Conservation (phyloP, 1,140 invertebrate species). For the Drosophila nikananu region DNA sequence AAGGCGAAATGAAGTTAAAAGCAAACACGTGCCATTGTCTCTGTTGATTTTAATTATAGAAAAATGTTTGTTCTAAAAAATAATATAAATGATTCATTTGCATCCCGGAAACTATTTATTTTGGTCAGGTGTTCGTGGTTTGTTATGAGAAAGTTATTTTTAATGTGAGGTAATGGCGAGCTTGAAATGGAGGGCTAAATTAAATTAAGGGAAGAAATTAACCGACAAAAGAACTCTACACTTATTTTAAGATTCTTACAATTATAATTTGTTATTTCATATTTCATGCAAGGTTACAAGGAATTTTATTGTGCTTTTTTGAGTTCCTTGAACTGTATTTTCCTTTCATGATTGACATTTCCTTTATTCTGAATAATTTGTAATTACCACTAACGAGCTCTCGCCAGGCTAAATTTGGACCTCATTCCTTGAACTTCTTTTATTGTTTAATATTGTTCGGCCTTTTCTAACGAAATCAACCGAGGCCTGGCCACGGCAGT, state of each 20-base stretch:
- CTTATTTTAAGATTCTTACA: background rate
- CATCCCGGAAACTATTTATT: conserved; percentile 2
- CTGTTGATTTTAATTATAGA: conserved; percentile 56
- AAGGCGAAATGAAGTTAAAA: conserved; percentile 45
- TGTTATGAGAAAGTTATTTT: background rate
- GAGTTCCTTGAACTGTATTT: background rate
- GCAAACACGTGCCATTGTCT: conserved; percentile 38
- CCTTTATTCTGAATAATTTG: background rate
- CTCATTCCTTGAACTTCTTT: background rate
- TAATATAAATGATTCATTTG: conserved; percentile 13
- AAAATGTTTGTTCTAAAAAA: conserved; percentile 52
- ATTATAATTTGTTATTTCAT: background rate
- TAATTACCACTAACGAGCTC: background rate
- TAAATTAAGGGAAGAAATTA: background rate
- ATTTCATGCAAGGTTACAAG: background rate
- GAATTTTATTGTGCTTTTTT: background rate
- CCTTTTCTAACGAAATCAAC: conserved; percentile 2
- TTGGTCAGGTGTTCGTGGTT: background rate
- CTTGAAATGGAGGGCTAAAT: background rate
- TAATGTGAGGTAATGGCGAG: background rate
- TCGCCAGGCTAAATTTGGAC: background rate
- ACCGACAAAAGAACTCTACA: background rate
- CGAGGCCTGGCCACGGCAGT: background rate
- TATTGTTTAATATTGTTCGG: background rate
- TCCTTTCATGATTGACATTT: background rate